These are phyloP conservation scores for Hippocampus abdominalis DNA, from an alignment of 2,113 vertebrate genomes.

Conservation along the genomic window DNA sequence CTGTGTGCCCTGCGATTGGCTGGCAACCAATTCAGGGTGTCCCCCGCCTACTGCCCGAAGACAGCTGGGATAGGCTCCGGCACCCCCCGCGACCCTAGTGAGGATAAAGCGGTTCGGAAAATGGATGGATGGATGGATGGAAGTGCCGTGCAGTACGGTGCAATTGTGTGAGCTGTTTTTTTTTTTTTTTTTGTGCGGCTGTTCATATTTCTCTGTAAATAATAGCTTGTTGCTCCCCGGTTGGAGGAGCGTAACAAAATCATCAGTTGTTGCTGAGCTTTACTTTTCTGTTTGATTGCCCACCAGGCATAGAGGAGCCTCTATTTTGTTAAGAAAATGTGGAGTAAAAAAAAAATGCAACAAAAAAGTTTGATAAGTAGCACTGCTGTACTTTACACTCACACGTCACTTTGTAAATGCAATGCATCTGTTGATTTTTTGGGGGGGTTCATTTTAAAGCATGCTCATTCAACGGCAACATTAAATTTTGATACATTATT, in stretches of 20 bases:
- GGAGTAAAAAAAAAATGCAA: constrained; percentile 28
- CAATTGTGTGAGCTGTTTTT: constrained; percentile 17
- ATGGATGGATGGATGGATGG: too few species aligned
- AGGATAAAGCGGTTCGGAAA: too few species aligned
- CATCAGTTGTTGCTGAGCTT: constrained; percentile 24
- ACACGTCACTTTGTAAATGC: constrained; percentile 69
- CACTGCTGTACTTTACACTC: constrained; percentile 73
- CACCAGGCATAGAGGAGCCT: constrained; percentile 35
- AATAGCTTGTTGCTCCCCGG: constrained; percentile 47
- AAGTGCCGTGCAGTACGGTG: constrained; percentile 30
- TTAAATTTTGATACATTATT: constrained; percentile 68
- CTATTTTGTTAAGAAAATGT: constrained; percentile 62
- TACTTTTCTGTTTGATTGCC: constrained; percentile 38
- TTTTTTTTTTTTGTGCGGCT: constrained; percentile 1
- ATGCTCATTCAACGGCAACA: constrained; percentile 49
- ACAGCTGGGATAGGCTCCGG: too few species aligned
- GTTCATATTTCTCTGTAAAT: constrained; percentile 55
- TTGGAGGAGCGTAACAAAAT: constrained; percentile 22
- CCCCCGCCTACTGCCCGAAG: too few species aligned
- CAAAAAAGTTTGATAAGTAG: constrained; percentile 43
- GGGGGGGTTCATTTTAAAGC: constrained; percentile 41
- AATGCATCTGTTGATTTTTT: constrained; percentile 50
- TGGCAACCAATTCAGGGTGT: too few species aligned
- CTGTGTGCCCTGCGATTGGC: too few species aligned
- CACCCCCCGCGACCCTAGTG: too few species aligned